Evolutionary conservation across 2,888 invertebrate genomes (phyloP).

Genomic region (Calliphora vomitoria): DNA sequence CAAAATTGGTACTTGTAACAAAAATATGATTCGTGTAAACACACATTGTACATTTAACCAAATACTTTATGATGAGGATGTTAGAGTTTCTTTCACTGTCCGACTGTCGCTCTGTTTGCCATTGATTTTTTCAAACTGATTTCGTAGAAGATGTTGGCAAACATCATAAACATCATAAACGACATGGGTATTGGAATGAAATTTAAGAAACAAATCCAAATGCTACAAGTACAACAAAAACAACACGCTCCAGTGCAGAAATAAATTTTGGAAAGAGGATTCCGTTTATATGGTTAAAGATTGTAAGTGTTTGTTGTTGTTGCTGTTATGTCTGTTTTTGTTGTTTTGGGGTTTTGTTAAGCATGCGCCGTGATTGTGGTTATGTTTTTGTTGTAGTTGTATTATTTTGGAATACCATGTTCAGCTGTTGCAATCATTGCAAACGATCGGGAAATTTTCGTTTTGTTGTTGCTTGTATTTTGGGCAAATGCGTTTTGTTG

Average conservation of each 20-base stretch:
- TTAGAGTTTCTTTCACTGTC: conserved; percentile 43
- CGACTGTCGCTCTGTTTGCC: conserved; percentile 49
- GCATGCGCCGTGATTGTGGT: conserved; percentile 73
- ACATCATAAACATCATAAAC: conserved; percentile 76
- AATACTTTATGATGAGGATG: conserved; percentile 72
- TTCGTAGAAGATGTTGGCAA: conserved; percentile 75
- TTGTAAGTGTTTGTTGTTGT: conserved; percentile 28
- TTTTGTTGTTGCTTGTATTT: conserved; percentile 56
- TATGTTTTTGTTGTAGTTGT: conserved; percentile 53
- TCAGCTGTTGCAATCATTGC: conserved; percentile 72
- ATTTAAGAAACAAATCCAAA: conserved; percentile 61
- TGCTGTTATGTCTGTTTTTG: conserved; percentile 12
- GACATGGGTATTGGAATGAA: conserved; percentile 73
- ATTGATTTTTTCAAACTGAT: conserved; percentile 75
- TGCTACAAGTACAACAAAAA: conserved; percentile 22
- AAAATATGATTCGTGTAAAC: conserved; percentile 80
- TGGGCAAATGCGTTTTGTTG: conserved; percentile 69
- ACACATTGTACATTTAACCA: conserved; percentile 76
- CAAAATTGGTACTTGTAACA: conserved; percentile 73
- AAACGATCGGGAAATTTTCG: conserved; percentile 64
- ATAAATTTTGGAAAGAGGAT: conserved; percentile 58
- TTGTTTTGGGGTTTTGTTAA: conserved; percentile 61
- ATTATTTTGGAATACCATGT: conserved; percentile 68
- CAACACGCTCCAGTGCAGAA: neutral
- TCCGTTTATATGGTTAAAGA: conserved; percentile 37